Base-by-base conservation (phyloP, 1,140 invertebrate species). In the Lepidurus arcticus region DNA sequence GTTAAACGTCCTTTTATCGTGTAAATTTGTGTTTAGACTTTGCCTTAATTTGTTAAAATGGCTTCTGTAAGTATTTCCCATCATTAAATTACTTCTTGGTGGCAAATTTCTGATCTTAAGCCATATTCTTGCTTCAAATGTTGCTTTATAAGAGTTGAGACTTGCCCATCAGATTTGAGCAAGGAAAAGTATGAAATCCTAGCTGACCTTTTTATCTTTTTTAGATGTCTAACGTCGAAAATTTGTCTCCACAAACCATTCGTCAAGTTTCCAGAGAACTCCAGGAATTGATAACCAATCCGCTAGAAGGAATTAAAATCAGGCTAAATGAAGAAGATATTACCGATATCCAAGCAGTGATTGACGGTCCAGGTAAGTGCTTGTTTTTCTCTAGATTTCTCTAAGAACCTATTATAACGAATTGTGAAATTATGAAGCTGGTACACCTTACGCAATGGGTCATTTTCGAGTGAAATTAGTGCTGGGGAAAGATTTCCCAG, bases 401-500 rank as follows among this genome's bases (percentile, higher is more conserved):
- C 8, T 4, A 26, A 5, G 21, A 24, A 75, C 43, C n/a, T 21
- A 8, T 73, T 10, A n/a, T 73, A 47, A 73, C 73, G 11, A 10
- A 9, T 76, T 79, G 9, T 1, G 11, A 42, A 42, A 7, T 21
- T 65, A 7, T 83, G 34, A 81, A 93, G 91, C 91, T 84, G 93
- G 92, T 44, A 96, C 94, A 73, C 94, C 94, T 34, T 96, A 96
- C 84, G 87, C 90, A 73, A 90, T 91, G 78, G 94, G 95, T 44
- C 87, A 91, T 79, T 97, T 98, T 84, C 91, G 91, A 85, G 92
- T 98, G 77, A 97, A 97, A 86, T 85, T 98, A 80, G 91, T 92
- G 78, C 87, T 98, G 11, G 93, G 94, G 2, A 97, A 97, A 87
- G 94, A 96, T 84, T 98, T 97, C 86, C 97, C 97, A 26, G 88